A percentile compares a stretch with the other conserved stretches of the same genome.
Conservation (phyloP, 23 tunicate genomes). For the Trididemnum miniatum region DNA sequence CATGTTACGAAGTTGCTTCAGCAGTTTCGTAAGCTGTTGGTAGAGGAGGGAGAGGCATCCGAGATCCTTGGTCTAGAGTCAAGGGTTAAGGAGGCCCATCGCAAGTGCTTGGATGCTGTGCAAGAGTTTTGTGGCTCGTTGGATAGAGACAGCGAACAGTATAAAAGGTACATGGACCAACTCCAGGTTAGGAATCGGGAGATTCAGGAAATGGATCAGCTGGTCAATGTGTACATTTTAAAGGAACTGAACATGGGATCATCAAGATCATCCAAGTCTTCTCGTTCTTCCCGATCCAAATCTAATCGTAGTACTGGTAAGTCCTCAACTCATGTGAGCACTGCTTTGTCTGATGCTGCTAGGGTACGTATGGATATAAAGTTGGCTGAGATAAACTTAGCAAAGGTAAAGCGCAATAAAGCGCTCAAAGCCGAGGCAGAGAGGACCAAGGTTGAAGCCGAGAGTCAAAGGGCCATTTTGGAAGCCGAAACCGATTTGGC, state of each 20-base stretch:
- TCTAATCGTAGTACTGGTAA: neutral
- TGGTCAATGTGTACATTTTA: neutral
- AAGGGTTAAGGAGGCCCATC: neutral
- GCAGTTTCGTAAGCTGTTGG: neutral
- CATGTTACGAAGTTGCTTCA: constrained; percentile 14
- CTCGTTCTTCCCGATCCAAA: neutral
- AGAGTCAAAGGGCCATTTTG: neutral
- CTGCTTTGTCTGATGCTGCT: neutral
- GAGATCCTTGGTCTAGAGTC: neutral
- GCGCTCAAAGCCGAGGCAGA: constrained; percentile 7
- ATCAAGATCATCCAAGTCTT: neutral
- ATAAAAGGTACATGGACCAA: neutral
- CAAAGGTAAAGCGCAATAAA: neutral
- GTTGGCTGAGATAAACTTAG: constrained; percentile 2
- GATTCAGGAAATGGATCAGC: neutral
- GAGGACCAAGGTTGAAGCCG: constrained; percentile 19
- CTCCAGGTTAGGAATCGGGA: neutral
- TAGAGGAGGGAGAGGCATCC: neutral
- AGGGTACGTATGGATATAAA: neutral
- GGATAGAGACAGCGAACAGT: neutral
- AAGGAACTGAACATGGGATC: neutral
- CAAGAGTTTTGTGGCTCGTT: neutral
- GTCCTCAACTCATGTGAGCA: neutral
- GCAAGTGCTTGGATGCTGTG: neutral
- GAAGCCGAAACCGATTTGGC: constrained; percentile 7